These are phyloP conservation scores for Origma solitaria DNA, from an alignment of 2,113 vertebrate genomes.

Conservation along the genomic window DNA sequence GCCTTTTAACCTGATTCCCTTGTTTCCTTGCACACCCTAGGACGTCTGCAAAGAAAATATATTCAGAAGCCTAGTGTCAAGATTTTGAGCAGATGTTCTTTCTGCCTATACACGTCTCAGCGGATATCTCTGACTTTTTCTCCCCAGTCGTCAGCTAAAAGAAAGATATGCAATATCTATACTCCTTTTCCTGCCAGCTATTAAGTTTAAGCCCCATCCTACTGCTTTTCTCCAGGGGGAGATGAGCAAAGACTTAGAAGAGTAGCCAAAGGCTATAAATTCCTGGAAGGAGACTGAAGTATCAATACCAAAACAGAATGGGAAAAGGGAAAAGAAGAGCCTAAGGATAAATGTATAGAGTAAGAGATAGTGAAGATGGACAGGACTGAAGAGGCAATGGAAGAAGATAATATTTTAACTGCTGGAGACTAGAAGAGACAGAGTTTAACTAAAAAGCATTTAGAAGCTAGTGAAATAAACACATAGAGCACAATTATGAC, in stretches of 20 bases:
- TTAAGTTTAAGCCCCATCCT: background rate
- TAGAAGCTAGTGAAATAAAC: background rate
- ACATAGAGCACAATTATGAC: background rate
- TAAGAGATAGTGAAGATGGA: background rate
- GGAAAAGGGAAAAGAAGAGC: background rate
- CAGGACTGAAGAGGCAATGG: background rate
- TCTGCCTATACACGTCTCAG: background rate
- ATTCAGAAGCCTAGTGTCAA: conserved; percentile 11
- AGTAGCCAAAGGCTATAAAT: background rate
- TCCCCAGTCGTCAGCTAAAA: background rate
- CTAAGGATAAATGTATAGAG: background rate
- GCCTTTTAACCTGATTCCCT: background rate
- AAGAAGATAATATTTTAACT: background rate
- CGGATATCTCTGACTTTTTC: background rate
- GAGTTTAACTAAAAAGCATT: background rate
- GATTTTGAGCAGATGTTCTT: background rate
- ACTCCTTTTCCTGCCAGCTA: background rate
- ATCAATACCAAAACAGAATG: background rate
- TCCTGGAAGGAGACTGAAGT: background rate
- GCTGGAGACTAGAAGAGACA: background rate
- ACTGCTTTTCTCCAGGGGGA: background rate
- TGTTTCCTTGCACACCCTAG: background rate
- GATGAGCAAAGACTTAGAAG: background rate
- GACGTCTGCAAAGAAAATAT: background rate
- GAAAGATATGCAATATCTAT: background rate